phyloP scores from a whole-genome alignment of 1,140 invertebrate genomes.

The Phortica variegata region DNA sequence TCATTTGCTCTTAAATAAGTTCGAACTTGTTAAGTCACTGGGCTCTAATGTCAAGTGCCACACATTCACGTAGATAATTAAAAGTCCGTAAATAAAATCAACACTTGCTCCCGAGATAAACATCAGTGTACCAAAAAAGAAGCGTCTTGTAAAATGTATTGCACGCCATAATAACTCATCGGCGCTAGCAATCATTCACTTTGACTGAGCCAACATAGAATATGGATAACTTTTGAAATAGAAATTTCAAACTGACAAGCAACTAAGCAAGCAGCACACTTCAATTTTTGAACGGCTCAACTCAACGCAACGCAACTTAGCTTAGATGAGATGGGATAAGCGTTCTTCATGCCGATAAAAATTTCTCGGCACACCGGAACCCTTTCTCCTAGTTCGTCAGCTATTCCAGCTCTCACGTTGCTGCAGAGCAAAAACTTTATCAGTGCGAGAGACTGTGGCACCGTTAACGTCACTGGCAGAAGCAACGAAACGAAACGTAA shows the following conservation, averaged over 20 bases:
- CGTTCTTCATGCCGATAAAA: slow-evolving; percentile 25
- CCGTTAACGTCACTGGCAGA: background rate
- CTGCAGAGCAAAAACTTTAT: slow-evolving; percentile 35
- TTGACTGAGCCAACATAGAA: slow-evolving; percentile 12
- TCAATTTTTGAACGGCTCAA: slow-evolving; percentile 15
- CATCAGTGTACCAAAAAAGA: background rate
- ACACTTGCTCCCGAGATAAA: background rate
- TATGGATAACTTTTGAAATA: slow-evolving; percentile 42
- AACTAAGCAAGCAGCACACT: slow-evolving; percentile 31
- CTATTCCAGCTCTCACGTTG: slow-evolving; percentile 3
- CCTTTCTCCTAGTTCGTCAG: slow-evolving; percentile 29
- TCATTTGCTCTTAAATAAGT: too few species aligned
- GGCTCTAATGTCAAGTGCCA: too few species aligned
- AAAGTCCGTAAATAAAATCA: background rate
- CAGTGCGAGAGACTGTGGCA: slow-evolving; percentile 2
- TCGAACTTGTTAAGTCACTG: too few species aligned
- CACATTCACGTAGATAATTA: background rate
- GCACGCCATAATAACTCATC: slow-evolving; percentile 43
- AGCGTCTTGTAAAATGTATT: slow-evolving; percentile 27
- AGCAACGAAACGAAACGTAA: slow-evolving; percentile 20
- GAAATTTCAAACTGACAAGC: slow-evolving; percentile 35
- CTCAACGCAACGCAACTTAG: slow-evolving; percentile 10
- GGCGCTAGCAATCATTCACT: slow-evolving; percentile 39
- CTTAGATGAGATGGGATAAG: too few species aligned
- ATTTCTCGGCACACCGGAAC: slow-evolving; percentile 15